Evolutionary conservation across 1,140 invertebrate species (phyloP).

Genomic region (Trichomalopsis sarcophagae): DNA sequence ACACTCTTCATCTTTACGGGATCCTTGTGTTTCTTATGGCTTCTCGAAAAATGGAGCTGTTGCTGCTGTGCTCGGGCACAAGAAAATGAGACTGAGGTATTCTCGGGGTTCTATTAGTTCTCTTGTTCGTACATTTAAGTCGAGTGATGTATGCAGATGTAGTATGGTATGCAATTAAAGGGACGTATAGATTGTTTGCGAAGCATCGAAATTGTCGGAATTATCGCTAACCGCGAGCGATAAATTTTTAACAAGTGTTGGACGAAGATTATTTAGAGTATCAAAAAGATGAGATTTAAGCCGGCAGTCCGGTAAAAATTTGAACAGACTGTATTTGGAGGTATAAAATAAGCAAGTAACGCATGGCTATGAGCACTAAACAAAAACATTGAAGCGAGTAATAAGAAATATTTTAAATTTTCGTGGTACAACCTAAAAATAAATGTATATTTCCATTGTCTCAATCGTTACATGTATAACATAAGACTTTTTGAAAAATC

Average conservation of each 20-base stretch:
- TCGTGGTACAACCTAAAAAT: not conserved
- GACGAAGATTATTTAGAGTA: not conserved
- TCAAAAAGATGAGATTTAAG: too few relatives aligned
- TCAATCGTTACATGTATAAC: not conserved
- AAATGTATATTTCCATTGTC: not conserved
- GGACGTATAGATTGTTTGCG: not conserved
- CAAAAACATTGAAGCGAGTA: not conserved
- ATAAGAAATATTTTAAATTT: not conserved
- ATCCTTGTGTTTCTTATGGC: not conserved
- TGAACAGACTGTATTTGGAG: not conserved
- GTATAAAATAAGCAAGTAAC: not conserved
- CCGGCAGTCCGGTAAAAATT: too few relatives aligned
- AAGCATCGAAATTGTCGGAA: constrained; percentile 40
- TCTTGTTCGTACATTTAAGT: constrained; percentile 3
- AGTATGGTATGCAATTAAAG: not conserved
- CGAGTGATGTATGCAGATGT: not conserved
- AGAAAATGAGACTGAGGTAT: constrained; percentile 48
- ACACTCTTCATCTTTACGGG: not conserved
- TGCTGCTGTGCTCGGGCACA: constrained; percentile 14
- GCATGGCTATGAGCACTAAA: not conserved
- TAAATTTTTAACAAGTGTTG: not conserved
- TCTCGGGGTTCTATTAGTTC: constrained; percentile 29
- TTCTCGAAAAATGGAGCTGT: not conserved
- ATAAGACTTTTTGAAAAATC: not conserved
- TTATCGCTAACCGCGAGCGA: not conserved